Percentiles rank a stretch among this genome's conserved stretches.
phyloP scores from a whole-genome alignment of 2,888 invertebrate genomes.

The Dorcus hopei region DNA sequence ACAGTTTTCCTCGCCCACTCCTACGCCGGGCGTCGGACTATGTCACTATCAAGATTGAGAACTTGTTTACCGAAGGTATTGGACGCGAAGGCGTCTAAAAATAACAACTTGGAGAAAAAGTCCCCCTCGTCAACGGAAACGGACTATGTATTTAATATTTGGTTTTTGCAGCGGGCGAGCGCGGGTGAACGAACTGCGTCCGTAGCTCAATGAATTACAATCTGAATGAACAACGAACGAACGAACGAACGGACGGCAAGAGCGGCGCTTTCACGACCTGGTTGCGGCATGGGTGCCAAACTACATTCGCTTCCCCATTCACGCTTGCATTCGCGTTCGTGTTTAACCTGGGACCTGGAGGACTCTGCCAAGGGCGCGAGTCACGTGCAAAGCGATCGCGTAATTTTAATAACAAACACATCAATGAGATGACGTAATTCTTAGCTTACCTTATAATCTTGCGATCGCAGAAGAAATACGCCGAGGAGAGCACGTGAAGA shows the following conservation, averaged over 20 bases:
- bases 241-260: slow-evolving; percentile 14
- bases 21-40: neutral
- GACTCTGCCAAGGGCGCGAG: slow-evolving; percentile 26
- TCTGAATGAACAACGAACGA: slow-evolving; percentile 30
- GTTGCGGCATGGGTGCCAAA: slow-evolving; percentile 43
- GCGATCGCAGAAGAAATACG: slow-evolving; percentile 13
- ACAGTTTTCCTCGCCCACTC: neutral
- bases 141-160: slow-evolving; percentile 37
- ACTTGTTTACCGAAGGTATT: slow-evolving; percentile 6
- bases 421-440: slow-evolving; percentile 31
- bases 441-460: slow-evolving; percentile 33
- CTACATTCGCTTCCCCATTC: slow-evolving; percentile 19
- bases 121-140: slow-evolving; percentile 39
- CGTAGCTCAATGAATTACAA: slow-evolving; percentile 34
- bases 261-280: slow-evolving; percentile 34
- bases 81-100: slow-evolving; percentile 14
- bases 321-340: neutral
- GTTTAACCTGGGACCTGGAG: slow-evolving; percentile 21
- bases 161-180: slow-evolving; percentile 35
- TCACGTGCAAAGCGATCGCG: slow-evolving; percentile 18
- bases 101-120: slow-evolving; percentile 33
- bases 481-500: neutral
- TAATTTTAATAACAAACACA: slow-evolving; percentile 6
- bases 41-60: slow-evolving; percentile 3
- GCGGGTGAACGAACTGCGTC: slow-evolving; percentile 38